A percentile compares a stretch with the other conserved stretches of the same genome.
Conservation (phyloP, 1,140 invertebrate genomes). For the Sarcophaga peregrina region DNA sequence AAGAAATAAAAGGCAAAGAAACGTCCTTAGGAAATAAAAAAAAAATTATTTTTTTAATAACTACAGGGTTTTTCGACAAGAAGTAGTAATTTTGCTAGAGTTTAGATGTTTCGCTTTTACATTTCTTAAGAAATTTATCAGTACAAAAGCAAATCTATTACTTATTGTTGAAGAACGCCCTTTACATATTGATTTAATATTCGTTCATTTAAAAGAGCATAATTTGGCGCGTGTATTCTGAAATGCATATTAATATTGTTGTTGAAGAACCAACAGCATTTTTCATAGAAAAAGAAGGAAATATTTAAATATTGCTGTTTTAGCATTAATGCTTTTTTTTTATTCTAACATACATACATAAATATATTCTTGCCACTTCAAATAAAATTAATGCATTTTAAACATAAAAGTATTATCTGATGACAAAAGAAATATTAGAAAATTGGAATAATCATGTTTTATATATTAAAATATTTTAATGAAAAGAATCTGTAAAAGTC, state of each 20-base stretch:
- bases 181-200: too few species aligned
- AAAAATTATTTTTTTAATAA: too few species aligned
- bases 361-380: slow-evolving; percentile 15
- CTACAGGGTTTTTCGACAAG: too few species aligned
- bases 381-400: slow-evolving; percentile 32
- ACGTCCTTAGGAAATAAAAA: too few species aligned
- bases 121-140: too few species aligned
- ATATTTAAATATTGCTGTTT: slow-evolving; percentile 32
- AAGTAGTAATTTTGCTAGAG: too few species aligned
- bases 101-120: too few species aligned
- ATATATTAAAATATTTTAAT: neutral
- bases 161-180: too few species aligned
- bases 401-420: neutral
- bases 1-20: too few species aligned
- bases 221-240: neutral
- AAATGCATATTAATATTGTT: slow-evolving; percentile 7
- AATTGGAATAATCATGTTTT: neutral
- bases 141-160: too few species aligned
- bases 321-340: neutral
- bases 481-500: too few species aligned
- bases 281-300: neutral
- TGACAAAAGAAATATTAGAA: slow-evolving; percentile 8
- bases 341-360: neutral
- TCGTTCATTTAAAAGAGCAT: too few species aligned
- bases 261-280: neutral